Evolutionary conservation across 2,888 invertebrate genomes (phyloP).

Genomic region (Crematogaster levior): DNA sequence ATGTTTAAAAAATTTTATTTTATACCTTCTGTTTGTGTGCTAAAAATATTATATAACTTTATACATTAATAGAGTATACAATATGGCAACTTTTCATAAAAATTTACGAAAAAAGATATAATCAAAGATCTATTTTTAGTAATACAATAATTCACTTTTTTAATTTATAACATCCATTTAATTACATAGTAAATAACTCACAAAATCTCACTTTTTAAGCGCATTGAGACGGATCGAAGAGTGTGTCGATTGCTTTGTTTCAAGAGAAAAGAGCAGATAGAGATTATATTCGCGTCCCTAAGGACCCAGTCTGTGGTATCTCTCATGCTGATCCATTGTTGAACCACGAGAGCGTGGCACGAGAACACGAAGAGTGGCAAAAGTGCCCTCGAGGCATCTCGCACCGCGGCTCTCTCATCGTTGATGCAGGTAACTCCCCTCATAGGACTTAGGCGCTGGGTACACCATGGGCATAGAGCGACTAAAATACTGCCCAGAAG

Average conservation of each 20-base stretch:
- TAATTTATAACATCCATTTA: background rate
- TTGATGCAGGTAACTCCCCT: constrained; percentile 60
- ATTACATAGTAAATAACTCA: background rate
- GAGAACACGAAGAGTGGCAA: constrained; percentile 76
- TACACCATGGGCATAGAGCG: constrained; percentile 68
- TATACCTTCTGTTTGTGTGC: too few species aligned
- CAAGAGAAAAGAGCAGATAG: constrained; percentile 21
- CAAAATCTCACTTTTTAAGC: background rate
- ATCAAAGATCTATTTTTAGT: background rate
- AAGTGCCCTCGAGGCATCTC: constrained; percentile 76
- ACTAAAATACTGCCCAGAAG: constrained; percentile 77
- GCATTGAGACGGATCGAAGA: background rate
- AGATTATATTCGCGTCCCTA: constrained; percentile 37
- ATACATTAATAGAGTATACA: too few species aligned
- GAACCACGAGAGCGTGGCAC: constrained; percentile 65
- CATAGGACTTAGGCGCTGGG: constrained; percentile 58
- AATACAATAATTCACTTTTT: background rate
- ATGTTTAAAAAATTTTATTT: too few species aligned
- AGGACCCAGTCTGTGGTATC: constrained; percentile 39
- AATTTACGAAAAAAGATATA: background rate
- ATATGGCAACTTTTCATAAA: background rate
- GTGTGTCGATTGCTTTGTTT: constrained; percentile 44
- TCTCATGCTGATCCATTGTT: constrained; percentile 55
- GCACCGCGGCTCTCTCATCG: constrained; percentile 60
- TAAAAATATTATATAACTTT: background rate